Conservation (phyloP, 2,797 vertebrate genomes). For the Myotis daubentonii region DNA sequence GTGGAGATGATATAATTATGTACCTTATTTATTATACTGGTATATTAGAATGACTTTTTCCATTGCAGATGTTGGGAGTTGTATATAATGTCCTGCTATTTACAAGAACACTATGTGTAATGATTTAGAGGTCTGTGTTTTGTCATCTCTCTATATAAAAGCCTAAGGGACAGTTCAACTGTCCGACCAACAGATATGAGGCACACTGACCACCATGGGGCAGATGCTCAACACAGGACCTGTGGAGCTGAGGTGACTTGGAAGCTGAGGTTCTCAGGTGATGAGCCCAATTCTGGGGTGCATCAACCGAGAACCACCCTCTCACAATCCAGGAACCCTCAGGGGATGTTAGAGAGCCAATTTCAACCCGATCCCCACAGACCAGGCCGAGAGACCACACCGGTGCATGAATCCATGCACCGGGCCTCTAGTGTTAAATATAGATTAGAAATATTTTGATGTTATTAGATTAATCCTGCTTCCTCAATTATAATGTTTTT, state of each 20-base stretch:
- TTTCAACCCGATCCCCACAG: too few species aligned
- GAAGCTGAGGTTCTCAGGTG: too few species aligned
- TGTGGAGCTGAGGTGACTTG: too few species aligned
- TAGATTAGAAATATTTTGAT: background rate
- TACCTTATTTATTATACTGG: background rate
- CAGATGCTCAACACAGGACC: too few species aligned
- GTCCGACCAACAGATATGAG: too few species aligned
- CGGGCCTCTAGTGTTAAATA: background rate
- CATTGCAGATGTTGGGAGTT: background rate
- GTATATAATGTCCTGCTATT: background rate
- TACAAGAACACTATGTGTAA: background rate
- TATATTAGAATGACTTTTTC: background rate
- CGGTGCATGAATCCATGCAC: too few species aligned
- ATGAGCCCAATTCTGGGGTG: too few species aligned
- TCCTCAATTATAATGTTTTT: background rate
- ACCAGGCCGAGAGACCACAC: too few species aligned
- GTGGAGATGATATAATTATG: background rate
- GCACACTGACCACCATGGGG: too few species aligned
- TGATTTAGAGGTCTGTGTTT: background rate
- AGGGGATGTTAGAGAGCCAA: too few species aligned
- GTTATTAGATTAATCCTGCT: background rate
- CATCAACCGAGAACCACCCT: too few species aligned
- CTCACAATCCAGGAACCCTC: fast-evolving
- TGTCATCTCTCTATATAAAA: background rate
- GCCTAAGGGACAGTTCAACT: too few species aligned